These are phyloP conservation scores for Oscheius sp. DNA, from an alignment of 2,888 invertebrate species.

Conservation along the genomic window DNA sequence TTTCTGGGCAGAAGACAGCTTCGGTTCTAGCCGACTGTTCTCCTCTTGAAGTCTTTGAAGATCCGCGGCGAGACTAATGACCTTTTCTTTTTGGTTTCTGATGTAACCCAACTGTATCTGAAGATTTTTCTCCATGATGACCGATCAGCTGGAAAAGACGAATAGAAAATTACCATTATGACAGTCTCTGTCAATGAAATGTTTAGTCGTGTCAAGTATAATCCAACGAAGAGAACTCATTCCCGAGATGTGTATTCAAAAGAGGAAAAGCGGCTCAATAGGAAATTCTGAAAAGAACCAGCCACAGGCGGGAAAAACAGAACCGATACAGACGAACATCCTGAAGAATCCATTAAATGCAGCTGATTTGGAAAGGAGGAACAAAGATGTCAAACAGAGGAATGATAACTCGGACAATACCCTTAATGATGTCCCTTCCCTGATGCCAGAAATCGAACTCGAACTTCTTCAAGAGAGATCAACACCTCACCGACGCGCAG, in stretches of 20 bases:
- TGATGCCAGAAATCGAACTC: constrained; percentile 23
- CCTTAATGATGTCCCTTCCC: constrained; percentile 3
- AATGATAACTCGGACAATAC: constrained; percentile 12
- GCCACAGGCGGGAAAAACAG: constrained; percentile 19
- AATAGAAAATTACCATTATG: too few species aligned
- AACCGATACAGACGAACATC: constrained; percentile 7
- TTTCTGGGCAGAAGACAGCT: not conserved
- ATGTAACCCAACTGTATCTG: constrained; percentile 9
- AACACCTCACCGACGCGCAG: constrained; percentile 20
- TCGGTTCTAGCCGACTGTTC: not conserved
- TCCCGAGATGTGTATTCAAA: constrained; percentile 5
- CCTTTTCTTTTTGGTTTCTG: not conserved
- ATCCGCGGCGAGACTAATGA: not conserved
- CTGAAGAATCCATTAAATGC: not conserved
- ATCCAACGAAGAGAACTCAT: not conserved
- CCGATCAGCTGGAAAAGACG: not conserved
- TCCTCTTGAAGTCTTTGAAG: not conserved
- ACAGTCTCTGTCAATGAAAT: too few species aligned
- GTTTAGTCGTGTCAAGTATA: not conserved
- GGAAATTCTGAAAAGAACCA: not conserved
- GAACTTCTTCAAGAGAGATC: constrained; percentile 18
- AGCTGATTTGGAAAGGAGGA: not conserved
- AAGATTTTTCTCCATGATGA: not conserved
- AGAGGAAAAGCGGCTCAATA: not conserved
- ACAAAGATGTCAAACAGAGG: not conserved